Conservation (phyloP, 2,888 invertebrate species). For the Amblyjoppa proteus region DNA sequence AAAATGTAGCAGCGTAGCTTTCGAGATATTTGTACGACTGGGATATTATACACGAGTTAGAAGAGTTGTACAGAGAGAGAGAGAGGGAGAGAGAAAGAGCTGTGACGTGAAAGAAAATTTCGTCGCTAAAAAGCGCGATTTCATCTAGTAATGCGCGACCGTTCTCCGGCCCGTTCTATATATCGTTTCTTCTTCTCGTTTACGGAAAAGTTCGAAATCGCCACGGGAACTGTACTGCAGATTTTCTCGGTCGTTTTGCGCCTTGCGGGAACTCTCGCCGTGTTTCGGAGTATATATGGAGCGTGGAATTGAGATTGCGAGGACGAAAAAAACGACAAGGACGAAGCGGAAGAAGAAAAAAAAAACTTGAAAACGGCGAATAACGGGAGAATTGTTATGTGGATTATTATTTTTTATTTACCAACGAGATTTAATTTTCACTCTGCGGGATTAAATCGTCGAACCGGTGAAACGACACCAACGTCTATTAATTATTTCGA, state of each 20-base stretch:
- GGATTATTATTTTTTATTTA: background rate
- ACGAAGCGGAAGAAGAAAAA: background rate
- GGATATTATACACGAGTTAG: conserved; percentile 41
- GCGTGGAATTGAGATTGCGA: conserved; percentile 32
- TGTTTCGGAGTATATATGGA: conserved; percentile 11
- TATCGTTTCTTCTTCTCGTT: conserved; percentile 48
- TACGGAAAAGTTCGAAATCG: conserved; percentile 68
- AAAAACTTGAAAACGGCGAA: background rate
- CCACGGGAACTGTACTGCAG: conserved; percentile 1
- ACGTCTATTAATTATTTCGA: background rate
- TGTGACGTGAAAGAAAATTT: conserved; percentile 35
- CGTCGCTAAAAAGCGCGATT: conserved; percentile 74
- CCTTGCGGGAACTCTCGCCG: background rate
- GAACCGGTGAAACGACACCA: background rate
- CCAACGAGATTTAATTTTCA: background rate
- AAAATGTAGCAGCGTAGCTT: conserved; percentile 28
- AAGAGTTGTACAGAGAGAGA: background rate
- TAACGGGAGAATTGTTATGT: background rate
- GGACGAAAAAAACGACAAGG: background rate
- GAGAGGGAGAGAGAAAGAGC: conserved; percentile 16
- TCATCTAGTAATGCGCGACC: conserved; percentile 78
- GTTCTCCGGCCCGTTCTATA: conserved; percentile 48
- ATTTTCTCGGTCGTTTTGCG: conserved; percentile 31
- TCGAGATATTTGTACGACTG: conserved; percentile 49
- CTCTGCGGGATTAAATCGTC: background rate